These are phyloP conservation scores for Ageneiosus marmoratus DNA, from an alignment of 2,113 vertebrate genomes.

Conservation along the genomic window DNA sequence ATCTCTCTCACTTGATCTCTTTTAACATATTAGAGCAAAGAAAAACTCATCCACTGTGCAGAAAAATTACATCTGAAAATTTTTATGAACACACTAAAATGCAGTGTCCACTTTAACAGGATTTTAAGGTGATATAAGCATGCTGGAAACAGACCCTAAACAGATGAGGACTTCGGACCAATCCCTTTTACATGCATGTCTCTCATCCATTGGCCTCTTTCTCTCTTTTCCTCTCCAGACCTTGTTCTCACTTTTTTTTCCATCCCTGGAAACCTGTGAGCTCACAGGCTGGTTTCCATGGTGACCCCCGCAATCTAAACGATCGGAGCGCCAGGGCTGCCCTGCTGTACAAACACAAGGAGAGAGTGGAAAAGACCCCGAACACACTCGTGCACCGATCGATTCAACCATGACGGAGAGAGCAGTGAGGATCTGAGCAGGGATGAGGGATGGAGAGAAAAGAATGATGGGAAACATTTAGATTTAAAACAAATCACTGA, in stretches of 20 bases:
- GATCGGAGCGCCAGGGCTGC: constrained; percentile 29
- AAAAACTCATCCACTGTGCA: not conserved
- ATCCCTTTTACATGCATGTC: constrained; percentile 23
- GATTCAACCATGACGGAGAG: constrained; percentile 1
- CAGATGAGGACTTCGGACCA: not conserved
- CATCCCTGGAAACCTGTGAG: constrained; percentile 53
- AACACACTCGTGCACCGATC: constrained; percentile 17
- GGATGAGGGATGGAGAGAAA: not conserved
- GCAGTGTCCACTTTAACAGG: not conserved
- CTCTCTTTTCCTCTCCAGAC: constrained; percentile 36
- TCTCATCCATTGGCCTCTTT: constrained; percentile 16
- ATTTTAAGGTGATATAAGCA: not conserved
- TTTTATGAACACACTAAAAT: not conserved
- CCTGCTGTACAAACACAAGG: constrained; percentile 49
- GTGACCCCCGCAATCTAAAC: constrained; percentile 51
- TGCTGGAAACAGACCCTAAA: not conserved
- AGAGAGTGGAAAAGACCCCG: constrained; percentile 39
- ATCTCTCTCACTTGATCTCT: constrained; percentile 19
- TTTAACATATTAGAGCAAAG: constrained; percentile 32
- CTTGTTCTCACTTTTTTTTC: constrained; percentile 46
- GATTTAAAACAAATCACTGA: not conserved
- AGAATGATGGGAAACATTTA: not conserved
- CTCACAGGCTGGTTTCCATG: constrained; percentile 50
- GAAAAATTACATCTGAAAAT: not conserved
- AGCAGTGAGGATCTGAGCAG: not conserved